These are phyloP conservation scores for Antennarius maculatus DNA, from an alignment of 2,797 vertebrate species.

Conservation along the genomic window DNA sequence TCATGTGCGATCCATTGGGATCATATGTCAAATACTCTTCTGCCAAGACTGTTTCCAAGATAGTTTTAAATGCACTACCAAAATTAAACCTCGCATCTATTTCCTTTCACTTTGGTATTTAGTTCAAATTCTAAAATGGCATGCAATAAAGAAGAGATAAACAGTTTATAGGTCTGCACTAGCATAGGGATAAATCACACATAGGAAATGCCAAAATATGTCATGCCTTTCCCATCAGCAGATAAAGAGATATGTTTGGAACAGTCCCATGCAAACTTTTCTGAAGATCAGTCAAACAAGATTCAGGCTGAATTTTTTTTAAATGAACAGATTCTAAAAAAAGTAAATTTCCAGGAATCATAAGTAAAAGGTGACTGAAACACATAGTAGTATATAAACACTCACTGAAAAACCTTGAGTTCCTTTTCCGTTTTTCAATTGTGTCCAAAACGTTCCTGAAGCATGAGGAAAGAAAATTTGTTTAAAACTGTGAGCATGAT, in stretches of 20 bases:
- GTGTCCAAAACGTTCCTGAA: constrained; percentile 68
- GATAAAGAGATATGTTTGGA: constrained; percentile 39
- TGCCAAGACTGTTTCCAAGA: constrained; percentile 35
- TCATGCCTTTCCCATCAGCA: constrained; percentile 29
- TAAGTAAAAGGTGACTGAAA: not conserved
- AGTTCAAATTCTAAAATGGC: not conserved
- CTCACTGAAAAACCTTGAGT: constrained; percentile 83
- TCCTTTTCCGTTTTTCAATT: constrained; percentile 69
- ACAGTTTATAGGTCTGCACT: constrained; percentile 1
- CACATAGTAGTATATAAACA: constrained; percentile 25
- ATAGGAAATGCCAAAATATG: constrained; percentile 43
- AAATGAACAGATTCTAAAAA: not conserved
- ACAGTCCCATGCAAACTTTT: not conserved
- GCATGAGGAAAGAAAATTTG: constrained; percentile 6
- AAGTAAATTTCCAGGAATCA: too few species aligned
- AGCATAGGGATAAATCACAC: constrained; percentile 49
- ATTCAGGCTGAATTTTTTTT: too few species aligned
- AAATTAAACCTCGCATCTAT: not conserved
- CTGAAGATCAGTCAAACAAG: not conserved
- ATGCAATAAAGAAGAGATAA: constrained; percentile 8
- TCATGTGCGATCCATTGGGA: constrained; percentile 35
- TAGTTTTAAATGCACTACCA: not conserved
- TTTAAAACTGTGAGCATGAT: not conserved
- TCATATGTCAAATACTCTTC: constrained; percentile 10
- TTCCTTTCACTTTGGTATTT: constrained; percentile 4